Base-by-base conservation (phyloP, 2,888 invertebrate genomes). In the Xylota sylvarum region DNA sequence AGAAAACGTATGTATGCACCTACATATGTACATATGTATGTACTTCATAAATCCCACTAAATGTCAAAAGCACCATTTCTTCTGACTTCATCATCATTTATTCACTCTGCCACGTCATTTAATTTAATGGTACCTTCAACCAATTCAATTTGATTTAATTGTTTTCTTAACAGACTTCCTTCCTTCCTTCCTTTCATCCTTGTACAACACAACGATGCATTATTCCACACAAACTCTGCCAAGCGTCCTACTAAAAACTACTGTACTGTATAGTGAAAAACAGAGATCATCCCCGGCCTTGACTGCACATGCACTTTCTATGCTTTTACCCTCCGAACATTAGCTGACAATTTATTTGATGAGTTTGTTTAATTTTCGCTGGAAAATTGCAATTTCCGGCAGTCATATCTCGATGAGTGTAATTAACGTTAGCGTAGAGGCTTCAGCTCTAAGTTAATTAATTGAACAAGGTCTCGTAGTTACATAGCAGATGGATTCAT, bases 321-420 rank as follows among this genome's bases (percentile, higher is more conserved):
- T 14, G 43, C 6, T 14, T 43, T 43, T 6, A 14, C 43, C 43
- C 43, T 43, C 43, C 14, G 5, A 14, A 43, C 43, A 5, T 14
- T 4, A 40, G 40, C 3, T 40, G n/a, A 40, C 40, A 40, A 40
- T n/a, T 40, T 14, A 43, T 43, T 43, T 43, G 14, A 43, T 43
- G 14, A 43, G 43, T 43, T 43, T 43, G 43, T 14, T 43, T 43
- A 43, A 14, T 43, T 43, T 43, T 43, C 43, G 14, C n/a, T 43
- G 6, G 14, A 5, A 35, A 60, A 60, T 60, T 60, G 37, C 17
- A 60, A 60, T 23, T 43, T 43, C 43, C 43, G 43, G 5, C 14
- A 14, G 40, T 40, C 40, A 40, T 40, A 37, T 40, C 12, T 7
- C n/a, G n/a, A 40, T 40, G n/a, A 40, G n/a, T 40, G 43, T 14